Percentiles rank a stretch among this genome's conserved stretches.
Conservation (phyloP, 2,888 invertebrate species). For the Bembecia ichneumoniformis region DNA sequence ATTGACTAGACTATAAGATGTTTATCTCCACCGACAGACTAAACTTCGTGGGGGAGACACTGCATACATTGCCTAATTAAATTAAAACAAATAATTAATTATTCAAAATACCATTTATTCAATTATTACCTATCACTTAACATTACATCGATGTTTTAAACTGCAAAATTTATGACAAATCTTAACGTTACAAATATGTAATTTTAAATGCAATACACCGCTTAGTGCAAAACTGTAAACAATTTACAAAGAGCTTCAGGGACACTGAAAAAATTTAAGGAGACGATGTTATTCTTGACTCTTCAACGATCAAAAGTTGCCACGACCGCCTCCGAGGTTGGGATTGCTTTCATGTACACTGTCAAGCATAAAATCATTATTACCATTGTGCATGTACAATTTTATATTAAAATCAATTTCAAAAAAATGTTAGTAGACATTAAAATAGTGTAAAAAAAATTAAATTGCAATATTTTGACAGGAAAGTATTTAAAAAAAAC, state of each 20-base stretch:
- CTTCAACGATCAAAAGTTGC: constrained; percentile 59
- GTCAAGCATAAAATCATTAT: constrained; percentile 27
- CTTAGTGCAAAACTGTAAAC: no score
- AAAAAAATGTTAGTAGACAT: no score
- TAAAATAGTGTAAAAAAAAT: no score
- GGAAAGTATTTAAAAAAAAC: no score
- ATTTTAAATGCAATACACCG: constrained; percentile 45
- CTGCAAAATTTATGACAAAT: constrained; percentile 52
- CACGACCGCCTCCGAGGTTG: constrained; percentile 47
- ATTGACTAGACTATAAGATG: no score
- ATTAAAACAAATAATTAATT: not conserved
- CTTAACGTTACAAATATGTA: constrained; percentile 31
- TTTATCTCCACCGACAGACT: no score
- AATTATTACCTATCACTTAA: constrained; percentile 48
- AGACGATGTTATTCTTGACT: not conserved
- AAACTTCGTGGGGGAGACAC: no score
- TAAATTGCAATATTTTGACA: constrained; percentile 1
- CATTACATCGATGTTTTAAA: constrained; percentile 63
- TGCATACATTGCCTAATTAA: not conserved
- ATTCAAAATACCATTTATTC: not conserved
- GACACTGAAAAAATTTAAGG: not conserved
- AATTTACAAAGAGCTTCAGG: not conserved
- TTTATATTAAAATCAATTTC: no score
- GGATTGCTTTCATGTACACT: constrained; percentile 78
- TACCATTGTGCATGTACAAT: no score